Conservation (phyloP, 1,140 invertebrate species). For the Drosophila willistoni region DNA sequence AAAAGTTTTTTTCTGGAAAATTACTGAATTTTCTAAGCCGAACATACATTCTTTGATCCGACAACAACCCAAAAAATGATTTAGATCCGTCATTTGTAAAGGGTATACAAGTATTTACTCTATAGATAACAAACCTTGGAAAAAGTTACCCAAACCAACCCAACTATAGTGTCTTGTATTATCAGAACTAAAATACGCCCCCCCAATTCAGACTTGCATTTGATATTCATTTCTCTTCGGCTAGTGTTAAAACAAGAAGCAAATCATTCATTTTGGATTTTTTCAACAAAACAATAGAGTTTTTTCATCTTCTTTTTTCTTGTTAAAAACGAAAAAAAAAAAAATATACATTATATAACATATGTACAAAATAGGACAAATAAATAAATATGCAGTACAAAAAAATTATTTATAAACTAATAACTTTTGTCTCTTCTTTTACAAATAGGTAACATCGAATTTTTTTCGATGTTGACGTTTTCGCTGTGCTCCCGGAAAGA, state of each 20-base stretch:
- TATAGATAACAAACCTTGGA: too few species aligned
- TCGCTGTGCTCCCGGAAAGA: slow-evolving; percentile 70
- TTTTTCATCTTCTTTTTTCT: slow-evolving; percentile 29
- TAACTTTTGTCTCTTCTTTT: slow-evolving; percentile 22
- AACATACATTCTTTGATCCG: too few species aligned
- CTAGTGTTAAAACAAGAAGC: background rate
- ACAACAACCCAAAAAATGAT: too few species aligned
- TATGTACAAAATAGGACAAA: slow-evolving; percentile 49
- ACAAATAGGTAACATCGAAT: slow-evolving; percentile 67
- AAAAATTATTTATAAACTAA: slow-evolving; percentile 35
- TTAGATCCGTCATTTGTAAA: too few species aligned
- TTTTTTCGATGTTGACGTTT: slow-evolving; percentile 66
- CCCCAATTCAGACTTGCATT: background rate
- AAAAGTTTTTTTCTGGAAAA: too few species aligned
- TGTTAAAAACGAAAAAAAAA: slow-evolving; percentile 18
- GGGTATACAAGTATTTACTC: too few species aligned
- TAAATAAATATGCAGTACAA: slow-evolving; percentile 68
- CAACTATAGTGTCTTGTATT: too few species aligned
- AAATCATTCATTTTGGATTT: background rate
- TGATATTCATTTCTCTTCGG: too few species aligned
- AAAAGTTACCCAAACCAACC: too few species aligned
- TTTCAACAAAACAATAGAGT: slow-evolving; percentile 11
- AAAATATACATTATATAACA: slow-evolving; percentile 45
- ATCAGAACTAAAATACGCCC: slow-evolving; percentile 17
- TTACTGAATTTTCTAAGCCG: too few species aligned